phyloP scores from a whole-genome alignment of 2,888 invertebrate species.

The Lasioglossum oenotherae region DNA sequence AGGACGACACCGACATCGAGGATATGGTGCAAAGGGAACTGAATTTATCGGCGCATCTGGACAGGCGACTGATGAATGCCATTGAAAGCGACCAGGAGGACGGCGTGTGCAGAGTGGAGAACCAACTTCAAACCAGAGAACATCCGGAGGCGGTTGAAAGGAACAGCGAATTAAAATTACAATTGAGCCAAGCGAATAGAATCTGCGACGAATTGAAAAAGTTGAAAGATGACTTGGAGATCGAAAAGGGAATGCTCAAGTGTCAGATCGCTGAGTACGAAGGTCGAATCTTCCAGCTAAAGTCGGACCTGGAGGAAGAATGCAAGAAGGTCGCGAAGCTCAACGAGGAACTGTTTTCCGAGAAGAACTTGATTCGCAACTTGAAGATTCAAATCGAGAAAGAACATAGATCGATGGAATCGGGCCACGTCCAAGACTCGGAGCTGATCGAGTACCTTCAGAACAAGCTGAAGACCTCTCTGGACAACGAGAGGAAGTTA shows the following conservation, averaged over 20 bases:
- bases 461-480: constrained; percentile 86
- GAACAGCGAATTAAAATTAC: constrained; percentile 60
- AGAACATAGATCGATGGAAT: constrained; percentile 71
- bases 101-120: constrained; percentile 31
- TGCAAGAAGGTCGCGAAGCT: constrained; percentile 73
- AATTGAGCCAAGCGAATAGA: constrained; percentile 73
- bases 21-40: constrained; percentile 86
- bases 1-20: constrained; percentile 78
- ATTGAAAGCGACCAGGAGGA: constrained; percentile 85
- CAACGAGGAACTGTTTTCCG: constrained; percentile 77
- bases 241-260: constrained; percentile 78
- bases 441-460: constrained; percentile 79
- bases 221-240: constrained; percentile 78
- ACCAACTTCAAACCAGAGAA: background rate
- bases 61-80: constrained; percentile 86
- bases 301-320: constrained; percentile 78
- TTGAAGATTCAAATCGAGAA: constrained; percentile 77
- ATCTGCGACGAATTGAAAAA: constrained; percentile 77
- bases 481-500: constrained; percentile 88
- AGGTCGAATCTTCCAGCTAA: constrained; percentile 79
- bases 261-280: constrained; percentile 81
- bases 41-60: constrained; percentile 87
- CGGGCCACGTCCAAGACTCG: constrained; percentile 76
- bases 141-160: constrained; percentile 1
- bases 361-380: constrained; percentile 74